phyloP scores from a whole-genome alignment of 2,888 invertebrate species.

The Zaprionus obscuricornis region DNA sequence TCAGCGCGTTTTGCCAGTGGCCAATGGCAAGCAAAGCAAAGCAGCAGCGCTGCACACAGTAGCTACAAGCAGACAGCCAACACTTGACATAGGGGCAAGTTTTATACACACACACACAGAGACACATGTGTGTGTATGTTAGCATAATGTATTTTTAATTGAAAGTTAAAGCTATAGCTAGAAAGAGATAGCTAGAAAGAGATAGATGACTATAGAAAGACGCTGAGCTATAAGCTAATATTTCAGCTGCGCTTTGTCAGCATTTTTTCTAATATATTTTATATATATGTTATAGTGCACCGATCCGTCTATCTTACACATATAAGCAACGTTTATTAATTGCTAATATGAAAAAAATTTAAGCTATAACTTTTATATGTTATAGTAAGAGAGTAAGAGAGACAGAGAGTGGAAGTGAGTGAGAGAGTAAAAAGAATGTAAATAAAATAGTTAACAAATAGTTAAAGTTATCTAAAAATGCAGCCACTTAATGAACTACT shows the following conservation, averaged over 20 bases:
- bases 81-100: conserved; percentile 46
- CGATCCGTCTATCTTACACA: no score
- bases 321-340: no score
- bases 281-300: no score
- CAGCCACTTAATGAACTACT: conserved; percentile 76
- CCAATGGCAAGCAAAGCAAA: conserved; percentile 4
- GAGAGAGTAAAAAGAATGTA: no score
- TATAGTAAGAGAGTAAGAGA: no score
- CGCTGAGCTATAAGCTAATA: neutral
- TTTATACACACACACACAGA: neutral
- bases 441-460: conserved; percentile 67
- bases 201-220: neutral
- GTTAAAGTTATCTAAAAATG: conserved; percentile 53
- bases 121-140: conserved; percentile 11
- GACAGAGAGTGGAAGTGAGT: no score
- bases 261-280: neutral
- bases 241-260: neutral
- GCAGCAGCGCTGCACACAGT: neutral
- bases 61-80: conserved; percentile 10
- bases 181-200: neutral
- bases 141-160: conserved; percentile 73
- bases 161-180: conserved; percentile 48
- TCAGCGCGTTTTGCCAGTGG: conserved; percentile 55
- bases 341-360: no score
- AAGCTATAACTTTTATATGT: no score